These are phyloP conservation scores for Dipodomys stephensi DNA, from an alignment of 2,113 vertebrate genomes.

Conservation along the genomic window DNA sequence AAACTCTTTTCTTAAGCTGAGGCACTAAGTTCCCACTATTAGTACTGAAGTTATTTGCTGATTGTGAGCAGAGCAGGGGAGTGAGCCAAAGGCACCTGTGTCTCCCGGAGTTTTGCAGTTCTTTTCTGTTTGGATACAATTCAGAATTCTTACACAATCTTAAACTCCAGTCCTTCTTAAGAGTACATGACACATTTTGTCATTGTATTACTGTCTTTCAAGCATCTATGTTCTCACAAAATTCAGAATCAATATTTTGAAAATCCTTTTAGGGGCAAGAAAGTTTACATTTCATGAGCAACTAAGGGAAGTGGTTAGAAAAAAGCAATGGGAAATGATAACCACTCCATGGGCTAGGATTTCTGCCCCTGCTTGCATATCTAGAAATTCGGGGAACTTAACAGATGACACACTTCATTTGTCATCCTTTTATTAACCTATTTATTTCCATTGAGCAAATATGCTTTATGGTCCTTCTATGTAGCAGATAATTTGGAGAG, in stretches of 20 bases:
- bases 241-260: not conserved
- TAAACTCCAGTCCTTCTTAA: not conserved
- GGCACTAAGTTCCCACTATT: not conserved
- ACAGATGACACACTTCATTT: not conserved
- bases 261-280: not conserved
- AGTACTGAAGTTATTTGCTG: not conserved
- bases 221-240: not conserved
- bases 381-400: not conserved
- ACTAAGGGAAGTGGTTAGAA: not conserved
- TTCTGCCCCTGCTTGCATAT: not conserved
- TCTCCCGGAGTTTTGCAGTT: not conserved
- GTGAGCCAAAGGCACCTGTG: not conserved
- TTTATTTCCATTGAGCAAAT: not conserved
- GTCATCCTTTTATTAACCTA: not conserved
- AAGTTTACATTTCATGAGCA: not conserved
- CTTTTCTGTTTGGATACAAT: not conserved
- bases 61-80: not conserved
- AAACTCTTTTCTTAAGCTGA: not conserved
- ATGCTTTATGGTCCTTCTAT: not conserved
- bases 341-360: not conserved
- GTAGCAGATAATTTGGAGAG: not conserved
- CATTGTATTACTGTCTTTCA: not conserved
- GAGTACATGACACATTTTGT: not conserved
- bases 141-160: not conserved
- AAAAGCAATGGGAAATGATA: conserved; percentile 8